Base-by-base conservation (phyloP, 1,140 invertebrate genomes). In the Hycleus cichorii region DNA sequence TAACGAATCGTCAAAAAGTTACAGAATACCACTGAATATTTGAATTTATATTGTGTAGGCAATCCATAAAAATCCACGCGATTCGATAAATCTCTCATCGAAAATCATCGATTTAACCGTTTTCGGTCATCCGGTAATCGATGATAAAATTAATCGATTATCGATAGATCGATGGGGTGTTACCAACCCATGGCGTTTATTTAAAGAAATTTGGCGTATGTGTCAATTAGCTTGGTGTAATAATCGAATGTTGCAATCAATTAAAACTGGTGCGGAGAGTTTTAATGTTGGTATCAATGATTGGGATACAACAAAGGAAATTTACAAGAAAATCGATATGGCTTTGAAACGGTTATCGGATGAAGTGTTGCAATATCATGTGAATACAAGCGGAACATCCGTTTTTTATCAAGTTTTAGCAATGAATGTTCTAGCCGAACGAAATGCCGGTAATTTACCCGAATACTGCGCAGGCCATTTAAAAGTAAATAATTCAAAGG, bases 71-170 rank as follows among this genome's bases (percentile, higher is more conserved):
- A 62, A 58, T 26, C 47, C 51, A 7, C 27, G 11, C 5, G 43
- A 55, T 40, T 44, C 63, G 38, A 57, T 67, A 8, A 38, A 58
- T n/a, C 50, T 65, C n/a, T 18, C 39, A 5, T 48, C 48, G n/a
- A 62, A 58, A 54, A 60, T 69, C 24, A 40, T 67, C 39, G 67
- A 86, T 61, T 71, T 86, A 59, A 76, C 82, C 0, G 64, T 86
- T 8, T 83, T 78, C 63, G 84, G 84, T 0, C 80, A 81, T 62
- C 64, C 73, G 12, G 73, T 84, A 3, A 72, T 79, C 1, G 78
- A 80, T 47, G 76, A 80, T 9, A 70, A 78, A 42, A 75, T 83
- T 0, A 67, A 80, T 11, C 63, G 63, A 11, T 69, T 74, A 0
- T 79, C 76, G 0, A 42, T 76, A 6, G 70, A 77, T 12, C 69